Conservation (phyloP, 1,140 invertebrate species). For the Brachystomella parvula region DNA sequence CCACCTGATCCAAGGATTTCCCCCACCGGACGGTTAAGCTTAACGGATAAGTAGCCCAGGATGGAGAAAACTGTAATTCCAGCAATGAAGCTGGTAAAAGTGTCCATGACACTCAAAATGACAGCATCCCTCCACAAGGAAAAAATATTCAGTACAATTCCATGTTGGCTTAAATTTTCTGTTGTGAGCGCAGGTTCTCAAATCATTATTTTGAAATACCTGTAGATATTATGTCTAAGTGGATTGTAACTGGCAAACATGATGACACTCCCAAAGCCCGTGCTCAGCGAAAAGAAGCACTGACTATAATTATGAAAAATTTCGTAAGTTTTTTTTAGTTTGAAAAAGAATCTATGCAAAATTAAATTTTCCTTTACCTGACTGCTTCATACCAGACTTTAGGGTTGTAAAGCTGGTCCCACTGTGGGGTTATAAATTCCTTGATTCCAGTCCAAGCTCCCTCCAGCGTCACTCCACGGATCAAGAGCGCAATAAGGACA, state of each 20-base stretch:
- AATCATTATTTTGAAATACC: too few relatives aligned
- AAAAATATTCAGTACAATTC: neutral
- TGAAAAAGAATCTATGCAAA: too few relatives aligned
- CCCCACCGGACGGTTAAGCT: slow-evolving; percentile 46
- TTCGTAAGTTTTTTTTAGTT: too few relatives aligned
- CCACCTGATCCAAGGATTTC: slow-evolving; percentile 57
- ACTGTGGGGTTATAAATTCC: slow-evolving; percentile 65
- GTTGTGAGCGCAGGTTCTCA: too few relatives aligned
- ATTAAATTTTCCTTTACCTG: too few relatives aligned
- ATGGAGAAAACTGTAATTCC: slow-evolving; percentile 69
- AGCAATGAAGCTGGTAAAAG: slow-evolving; percentile 65
- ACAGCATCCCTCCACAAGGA: slow-evolving; percentile 49
- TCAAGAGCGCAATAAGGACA: slow-evolving; percentile 46
- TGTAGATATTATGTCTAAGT: slow-evolving; percentile 47
- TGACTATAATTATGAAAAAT: too few relatives aligned
- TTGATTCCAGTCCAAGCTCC: slow-evolving; percentile 62
- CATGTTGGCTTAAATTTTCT: too few relatives aligned
- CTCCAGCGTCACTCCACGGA: slow-evolving; percentile 45
- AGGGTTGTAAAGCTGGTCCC: slow-evolving; percentile 43
- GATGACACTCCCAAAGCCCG: slow-evolving; percentile 47
- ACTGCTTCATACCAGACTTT: slow-evolving; percentile 36
- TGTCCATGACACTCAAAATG: slow-evolving; percentile 48
- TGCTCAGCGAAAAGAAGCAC: slow-evolving; percentile 48
- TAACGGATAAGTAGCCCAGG: slow-evolving; percentile 8
- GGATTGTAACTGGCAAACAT: slow-evolving; percentile 51